phyloP scores from a whole-genome alignment of 2,888 invertebrate species.

The Helobdella robusta region DNA sequence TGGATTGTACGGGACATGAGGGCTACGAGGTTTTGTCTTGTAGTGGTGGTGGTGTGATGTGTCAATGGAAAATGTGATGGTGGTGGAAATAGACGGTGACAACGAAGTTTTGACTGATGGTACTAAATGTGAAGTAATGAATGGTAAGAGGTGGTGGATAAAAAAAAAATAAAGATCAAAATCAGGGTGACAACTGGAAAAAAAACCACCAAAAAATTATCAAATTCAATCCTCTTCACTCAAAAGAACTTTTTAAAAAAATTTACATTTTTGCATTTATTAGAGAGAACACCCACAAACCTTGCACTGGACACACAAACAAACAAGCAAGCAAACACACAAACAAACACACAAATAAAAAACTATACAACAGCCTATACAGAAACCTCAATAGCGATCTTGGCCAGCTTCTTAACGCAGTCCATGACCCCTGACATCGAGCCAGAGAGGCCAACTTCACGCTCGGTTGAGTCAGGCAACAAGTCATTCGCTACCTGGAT shows the following conservation, averaged over 20 bases:
- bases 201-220: too few species aligned
- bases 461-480: conserved; percentile 96
- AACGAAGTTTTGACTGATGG: too few species aligned
- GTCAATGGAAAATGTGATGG: neutral
- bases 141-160: too few species aligned
- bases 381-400: conserved; percentile 20
- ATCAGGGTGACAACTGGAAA: too few species aligned
- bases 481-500: conserved; percentile 89
- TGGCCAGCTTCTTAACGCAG: conserved; percentile 16
- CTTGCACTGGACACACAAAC: too few species aligned
- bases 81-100: too few species aligned
- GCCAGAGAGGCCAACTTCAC: conserved; percentile 90
- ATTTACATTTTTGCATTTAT: too few species aligned
- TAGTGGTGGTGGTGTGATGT: neutral
- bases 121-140: too few species aligned
- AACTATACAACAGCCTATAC: neutral
- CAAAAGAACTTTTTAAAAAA: too few species aligned
- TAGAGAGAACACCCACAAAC: too few species aligned
- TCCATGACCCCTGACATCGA: conserved; percentile 62
- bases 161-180: too few species aligned
- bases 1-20: conserved; percentile 18
- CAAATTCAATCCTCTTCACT: too few species aligned
- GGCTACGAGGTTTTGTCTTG: conserved; percentile 16
- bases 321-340: neutral
- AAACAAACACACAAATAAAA: neutral